Percentiles rank a stretch among this genome's conserved stretches.
Conservation (phyloP, 2,113 vertebrate genomes). For the Onychorhynchus coronatus region DNA sequence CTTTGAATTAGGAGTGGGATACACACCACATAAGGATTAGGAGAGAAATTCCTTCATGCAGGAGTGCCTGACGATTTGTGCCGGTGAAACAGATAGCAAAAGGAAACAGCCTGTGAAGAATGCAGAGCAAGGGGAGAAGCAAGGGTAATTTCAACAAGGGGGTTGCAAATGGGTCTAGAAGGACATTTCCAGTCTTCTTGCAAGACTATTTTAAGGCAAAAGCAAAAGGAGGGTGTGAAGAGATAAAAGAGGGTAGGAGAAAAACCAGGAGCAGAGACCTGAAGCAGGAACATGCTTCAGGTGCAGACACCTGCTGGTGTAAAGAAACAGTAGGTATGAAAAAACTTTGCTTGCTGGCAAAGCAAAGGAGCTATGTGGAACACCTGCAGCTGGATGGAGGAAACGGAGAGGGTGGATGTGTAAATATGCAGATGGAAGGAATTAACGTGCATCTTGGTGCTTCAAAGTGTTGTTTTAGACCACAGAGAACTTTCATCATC, state of each 20-base stretch:
- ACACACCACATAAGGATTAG: not conserved
- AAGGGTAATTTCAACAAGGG: not conserved
- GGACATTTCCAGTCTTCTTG: not conserved
- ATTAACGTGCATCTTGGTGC: fast-evolving
- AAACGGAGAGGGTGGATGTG: not conserved
- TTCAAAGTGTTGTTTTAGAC: not conserved
- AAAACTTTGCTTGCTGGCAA: too few relatives aligned
- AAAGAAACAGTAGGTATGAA: too few relatives aligned
- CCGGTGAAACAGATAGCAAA: not conserved
- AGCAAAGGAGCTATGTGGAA: not conserved
- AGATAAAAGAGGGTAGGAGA: not conserved
- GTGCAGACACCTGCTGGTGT: not conserved
- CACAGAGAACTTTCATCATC: too few relatives aligned
- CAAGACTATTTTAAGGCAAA: not conserved
- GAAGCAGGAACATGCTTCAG: not conserved
- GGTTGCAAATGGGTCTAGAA: not conserved
- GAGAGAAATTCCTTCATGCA: not conserved
- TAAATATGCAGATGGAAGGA: not conserved
- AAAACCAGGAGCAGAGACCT: not conserved
- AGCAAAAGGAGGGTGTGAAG: not conserved
- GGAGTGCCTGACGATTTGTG: not conserved
- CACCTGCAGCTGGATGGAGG: not conserved
- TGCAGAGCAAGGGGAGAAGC: not conserved
- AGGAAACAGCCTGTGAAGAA: not conserved
- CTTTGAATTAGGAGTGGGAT: not conserved